Base-by-base conservation (phyloP, 2,888 invertebrate genomes). In the Kryphioiulus occultus region DNA sequence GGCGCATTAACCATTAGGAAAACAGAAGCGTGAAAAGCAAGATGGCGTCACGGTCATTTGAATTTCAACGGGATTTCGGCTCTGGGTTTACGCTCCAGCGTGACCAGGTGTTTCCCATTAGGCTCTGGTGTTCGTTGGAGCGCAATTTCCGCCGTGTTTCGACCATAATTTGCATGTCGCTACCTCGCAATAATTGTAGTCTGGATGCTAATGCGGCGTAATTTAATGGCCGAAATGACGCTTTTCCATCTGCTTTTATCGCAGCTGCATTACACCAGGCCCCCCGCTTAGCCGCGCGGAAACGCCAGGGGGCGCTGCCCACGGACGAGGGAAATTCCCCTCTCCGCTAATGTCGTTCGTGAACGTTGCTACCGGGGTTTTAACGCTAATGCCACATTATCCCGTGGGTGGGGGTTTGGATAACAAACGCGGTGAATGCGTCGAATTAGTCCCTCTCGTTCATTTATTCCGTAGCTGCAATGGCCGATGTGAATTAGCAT, bases 191-290 rank as follows among this genome's bases (percentile, higher is more conserved):
- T 59, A 59, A 59, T 59, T 59, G 59, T 22, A 59, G 59, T 59
- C 59, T 59, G 59, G 59, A 59, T 59, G 59, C 59, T 59, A 59
- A 59, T 59, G 22, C 59, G 22, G 3, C 22, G 5, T 22, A 22
- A 59, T 59, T 59, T 59, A 59, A 59, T 59, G 59, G 22, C 59
- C 22, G 59, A 22, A 59, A 59, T 22, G 22, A 22, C 22, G 22
- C 59, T 59, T 59, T 59, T 59, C n/a, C 59, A 59, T 59, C 59
- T 59, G 59, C 59, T 59, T 59, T 22, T 59, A 59, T 59, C 22
- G 59, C 19, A 5, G 22, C 59, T 10, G 59, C 5, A 1, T 4
- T 35, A 7, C 35, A 35, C 35, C n/a, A n/a, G n/a, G n/a, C n/a
- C n/a, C n/a, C n/a, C 3, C 35, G 35, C 19, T 53, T 19, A 53